These are phyloP conservation scores for Lerema accius DNA, from an alignment of 1,140 invertebrate genomes.

Conservation along the genomic window DNA sequence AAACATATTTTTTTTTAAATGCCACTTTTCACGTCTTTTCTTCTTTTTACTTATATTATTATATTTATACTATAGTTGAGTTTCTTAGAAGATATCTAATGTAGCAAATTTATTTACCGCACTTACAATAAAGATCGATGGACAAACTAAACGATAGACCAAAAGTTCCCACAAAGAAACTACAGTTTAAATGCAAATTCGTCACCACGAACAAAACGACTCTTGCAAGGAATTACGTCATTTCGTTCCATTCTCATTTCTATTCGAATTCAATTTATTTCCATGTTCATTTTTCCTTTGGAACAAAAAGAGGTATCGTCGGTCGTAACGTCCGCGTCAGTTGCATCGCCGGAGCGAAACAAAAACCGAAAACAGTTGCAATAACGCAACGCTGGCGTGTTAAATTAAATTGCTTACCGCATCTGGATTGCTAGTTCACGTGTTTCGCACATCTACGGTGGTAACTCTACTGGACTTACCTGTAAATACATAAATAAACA, in stretches of 20 bases:
- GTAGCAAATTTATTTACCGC: not conserved
- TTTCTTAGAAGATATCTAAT: too few species aligned
- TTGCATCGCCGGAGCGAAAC: slow-evolving; percentile 7
- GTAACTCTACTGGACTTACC: too few species aligned
- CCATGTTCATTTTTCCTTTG: slow-evolving; percentile 2
- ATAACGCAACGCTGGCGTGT: slow-evolving; percentile 9
- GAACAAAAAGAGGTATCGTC: not conserved
- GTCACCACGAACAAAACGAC: slow-evolving; percentile 1
- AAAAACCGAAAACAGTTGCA: slow-evolving; percentile 11
- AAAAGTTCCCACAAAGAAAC: not conserved
- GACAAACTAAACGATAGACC: not conserved
- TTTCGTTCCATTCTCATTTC: slow-evolving; percentile 2
- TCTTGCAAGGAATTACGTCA: not conserved
- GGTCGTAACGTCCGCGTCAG: slow-evolving; percentile 5
- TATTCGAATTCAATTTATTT: not conserved
- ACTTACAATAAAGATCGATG: not conserved
- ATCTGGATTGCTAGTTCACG: not conserved
- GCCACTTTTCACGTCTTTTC: too few species aligned
- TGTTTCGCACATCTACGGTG: too few species aligned
- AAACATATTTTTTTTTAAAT: too few species aligned
- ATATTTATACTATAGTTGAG: too few species aligned
- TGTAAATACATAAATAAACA: too few species aligned
- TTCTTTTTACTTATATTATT: too few species aligned
- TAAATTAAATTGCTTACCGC: slow-evolving; percentile 23
- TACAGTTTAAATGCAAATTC: slow-evolving; percentile 13